These are phyloP conservation scores for Hemichromis elongatus DNA, from an alignment of 2,113 vertebrate genomes.

Conservation along the genomic window DNA sequence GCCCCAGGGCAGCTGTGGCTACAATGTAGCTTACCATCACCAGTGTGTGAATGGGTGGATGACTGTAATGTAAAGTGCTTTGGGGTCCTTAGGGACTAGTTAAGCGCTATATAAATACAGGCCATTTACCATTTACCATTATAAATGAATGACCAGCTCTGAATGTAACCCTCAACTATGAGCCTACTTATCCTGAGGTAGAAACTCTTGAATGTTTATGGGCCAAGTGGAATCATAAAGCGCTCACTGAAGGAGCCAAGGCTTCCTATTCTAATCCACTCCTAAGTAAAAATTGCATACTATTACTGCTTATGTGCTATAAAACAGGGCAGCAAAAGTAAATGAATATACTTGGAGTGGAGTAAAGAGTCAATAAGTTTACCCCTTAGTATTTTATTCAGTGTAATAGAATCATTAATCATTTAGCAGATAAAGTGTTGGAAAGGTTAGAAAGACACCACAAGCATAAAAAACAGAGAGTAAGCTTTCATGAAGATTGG, in stretches of 20 bases:
- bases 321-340: neutral
- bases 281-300: neutral
- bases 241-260: neutral
- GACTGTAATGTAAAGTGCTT: no score
- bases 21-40: no score
- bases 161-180: neutral
- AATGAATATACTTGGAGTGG: neutral
- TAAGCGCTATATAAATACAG: no score
- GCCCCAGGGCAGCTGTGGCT: no score
- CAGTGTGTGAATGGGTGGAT: no score
- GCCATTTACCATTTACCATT: no score
- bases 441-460: neutral
- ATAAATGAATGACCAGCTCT: neutral
- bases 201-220: neutral
- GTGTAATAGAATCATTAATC: neutral
- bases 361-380: neutral
- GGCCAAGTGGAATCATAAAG: neutral
- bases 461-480: neutral
- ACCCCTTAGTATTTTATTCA: neutral
- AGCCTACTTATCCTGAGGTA: neutral
- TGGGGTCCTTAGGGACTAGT: no score
- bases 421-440: neutral
- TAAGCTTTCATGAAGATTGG: neutral
- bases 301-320: neutral
- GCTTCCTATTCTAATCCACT: neutral